phyloP scores from a whole-genome alignment of 1,140 invertebrate species.

The Achroia grisella region DNA sequence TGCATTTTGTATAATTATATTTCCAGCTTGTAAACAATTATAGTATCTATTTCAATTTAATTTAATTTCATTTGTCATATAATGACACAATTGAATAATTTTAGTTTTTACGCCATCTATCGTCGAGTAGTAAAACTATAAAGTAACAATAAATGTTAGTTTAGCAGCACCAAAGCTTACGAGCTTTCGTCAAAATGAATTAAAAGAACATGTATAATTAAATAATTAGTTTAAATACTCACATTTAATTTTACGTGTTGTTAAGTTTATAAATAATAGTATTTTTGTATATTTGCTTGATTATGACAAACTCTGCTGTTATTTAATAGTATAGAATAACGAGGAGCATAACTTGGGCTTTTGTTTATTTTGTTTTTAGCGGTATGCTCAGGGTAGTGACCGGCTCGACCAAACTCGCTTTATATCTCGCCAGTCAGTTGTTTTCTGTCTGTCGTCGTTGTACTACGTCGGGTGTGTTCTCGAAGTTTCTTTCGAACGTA shows the following conservation, averaged over 20 bases:
- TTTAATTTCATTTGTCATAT: too few relatives aligned
- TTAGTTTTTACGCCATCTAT: conserved; percentile 17
- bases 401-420: neutral
- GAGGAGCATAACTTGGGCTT: neutral
- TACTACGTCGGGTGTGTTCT: neutral
- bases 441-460: neutral
- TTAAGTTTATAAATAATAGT: too few relatives aligned
- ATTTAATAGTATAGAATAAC: too few relatives aligned
- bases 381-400: neutral
- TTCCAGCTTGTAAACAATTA: too few relatives aligned
- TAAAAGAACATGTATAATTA: too few relatives aligned
- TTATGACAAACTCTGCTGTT: too few relatives aligned
- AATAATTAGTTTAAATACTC: too few relatives aligned
- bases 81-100: too few relatives aligned
- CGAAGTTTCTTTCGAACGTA: neutral
- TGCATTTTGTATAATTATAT: too few relatives aligned
- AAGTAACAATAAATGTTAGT: conserved; percentile 1
- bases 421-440: neutral
- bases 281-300: too few relatives aligned
- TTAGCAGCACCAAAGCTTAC: neutral
- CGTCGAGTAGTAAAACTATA: conserved; percentile 15
- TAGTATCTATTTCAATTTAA: too few relatives aligned
- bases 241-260: too few relatives aligned
- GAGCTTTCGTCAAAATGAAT: conserved; percentile 4
- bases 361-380: conserved; percentile 1